Evolutionary conservation across 1,140 invertebrate species (phyloP), one percentile per base, ranked within the genome.

Genomic region (Bombus vancouverensis): DNA sequence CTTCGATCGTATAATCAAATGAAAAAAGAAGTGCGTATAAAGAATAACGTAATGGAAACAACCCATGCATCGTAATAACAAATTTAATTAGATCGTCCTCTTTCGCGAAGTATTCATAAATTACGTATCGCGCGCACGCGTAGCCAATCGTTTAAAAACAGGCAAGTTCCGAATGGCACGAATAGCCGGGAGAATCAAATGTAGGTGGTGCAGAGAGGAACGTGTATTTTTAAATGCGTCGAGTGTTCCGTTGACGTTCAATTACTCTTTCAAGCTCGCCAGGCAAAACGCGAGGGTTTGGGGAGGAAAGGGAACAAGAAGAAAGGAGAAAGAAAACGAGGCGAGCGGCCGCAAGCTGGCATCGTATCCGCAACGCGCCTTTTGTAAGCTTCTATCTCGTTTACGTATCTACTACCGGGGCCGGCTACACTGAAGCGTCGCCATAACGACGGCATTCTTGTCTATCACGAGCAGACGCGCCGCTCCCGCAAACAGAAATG

Each of bases 221-320:
- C 44, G 84, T 68, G 90, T 88, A 90, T 92, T 89, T 89, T 91
- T 89, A 91, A 92, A 92, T 89, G 87, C 88, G 86, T 86, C 75
- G 91, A 91, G 88, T 70, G 78, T 87, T 88, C 83, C 89, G 92
- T 92, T 92, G 92, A 93, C 89, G 92, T 93, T 93, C 92, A 94
- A 94, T 93, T 93, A 92, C 90, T 90, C 90, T 92, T 91, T 89
- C 92, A 93, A 93, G 90, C 93, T 93, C 91, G 88, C 86, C 84
- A 91, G 89, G 89, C 88, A 74, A 86, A 86, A 88, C 86, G 42
- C 86, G 42, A 3, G 71, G 70, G 28, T 8, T 3, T 28, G 13
- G 28, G 25, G 5, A 10, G 68, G 77, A 72, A 81, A 77, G 72
- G n/a, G 12, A 32, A n/a, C 53, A 66, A 65, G 47, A 78, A 81